phyloP scores from a whole-genome alignment of 2,113 vertebrate genomes.

The Gasterosteus nipponicus region DNA sequence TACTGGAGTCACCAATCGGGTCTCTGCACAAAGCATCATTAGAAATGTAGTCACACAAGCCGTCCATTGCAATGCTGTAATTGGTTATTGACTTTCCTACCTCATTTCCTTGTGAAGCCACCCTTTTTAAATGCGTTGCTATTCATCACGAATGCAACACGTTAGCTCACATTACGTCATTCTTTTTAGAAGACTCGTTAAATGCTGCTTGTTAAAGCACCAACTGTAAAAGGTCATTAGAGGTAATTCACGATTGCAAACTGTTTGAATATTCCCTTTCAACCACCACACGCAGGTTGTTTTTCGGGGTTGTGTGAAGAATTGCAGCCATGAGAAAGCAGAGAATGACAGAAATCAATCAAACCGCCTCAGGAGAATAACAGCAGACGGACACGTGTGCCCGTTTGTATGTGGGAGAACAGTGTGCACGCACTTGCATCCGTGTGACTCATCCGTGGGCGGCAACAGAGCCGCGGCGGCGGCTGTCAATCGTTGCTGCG shows the following conservation, averaged over 20 bases:
- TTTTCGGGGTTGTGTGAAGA: constrained; percentile 2
- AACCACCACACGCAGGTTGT: not conserved
- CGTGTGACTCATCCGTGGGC: constrained; percentile 75
- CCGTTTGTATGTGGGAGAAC: constrained; percentile 19
- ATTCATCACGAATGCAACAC: not conserved
- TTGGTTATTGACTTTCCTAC: not conserved
- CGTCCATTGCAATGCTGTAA: not conserved
- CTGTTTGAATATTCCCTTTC: not conserved
- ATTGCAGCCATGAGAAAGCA: constrained; percentile 13
- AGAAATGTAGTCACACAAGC: not conserved
- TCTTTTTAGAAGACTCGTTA: not conserved
- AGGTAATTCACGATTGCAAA: not conserved
- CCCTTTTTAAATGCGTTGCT: constrained; percentile 2
- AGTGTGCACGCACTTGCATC: constrained; percentile 26
- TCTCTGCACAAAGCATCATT: too few relatives aligned
- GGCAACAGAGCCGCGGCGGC: constrained; percentile 57
- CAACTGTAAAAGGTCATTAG: not conserved
- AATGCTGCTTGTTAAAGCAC: constrained; percentile 14
- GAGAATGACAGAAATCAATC: constrained; percentile 66
- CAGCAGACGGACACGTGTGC: constrained; percentile 45
- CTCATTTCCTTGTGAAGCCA: not conserved
- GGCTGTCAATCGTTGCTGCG: constrained; percentile 46
- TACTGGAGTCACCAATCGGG: not conserved
- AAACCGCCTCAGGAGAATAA: constrained; percentile 35
- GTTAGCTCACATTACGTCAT: not conserved